phyloP scores from a whole-genome alignment of 2,888 invertebrate genomes.

The Pseudolycoriella hygida region DNA sequence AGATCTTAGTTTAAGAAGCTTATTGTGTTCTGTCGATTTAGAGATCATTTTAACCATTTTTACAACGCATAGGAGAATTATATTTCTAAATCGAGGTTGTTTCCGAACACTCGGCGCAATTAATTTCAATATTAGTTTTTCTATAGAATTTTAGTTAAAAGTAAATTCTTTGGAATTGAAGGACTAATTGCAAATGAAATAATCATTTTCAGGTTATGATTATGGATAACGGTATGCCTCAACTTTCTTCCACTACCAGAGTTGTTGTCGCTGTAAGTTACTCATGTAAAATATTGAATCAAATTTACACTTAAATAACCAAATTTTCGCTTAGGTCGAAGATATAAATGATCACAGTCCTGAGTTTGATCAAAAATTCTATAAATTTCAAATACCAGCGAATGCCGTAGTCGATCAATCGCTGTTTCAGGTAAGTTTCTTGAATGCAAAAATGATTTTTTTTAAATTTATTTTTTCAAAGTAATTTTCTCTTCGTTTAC shows the following conservation, averaged over 20 bases:
- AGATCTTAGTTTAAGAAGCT: no score
- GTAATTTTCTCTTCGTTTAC: neutral
- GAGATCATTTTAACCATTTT: no score
- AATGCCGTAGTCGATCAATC: conserved; percentile 33
- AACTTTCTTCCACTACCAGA: conserved; percentile 57
- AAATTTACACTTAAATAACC: no score
- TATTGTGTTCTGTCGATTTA: no score
- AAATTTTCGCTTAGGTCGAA: conserved; percentile 27
- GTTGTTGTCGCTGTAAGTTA: conserved; percentile 46
- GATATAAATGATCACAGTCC: conserved; percentile 84
- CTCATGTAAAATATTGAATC: no score
- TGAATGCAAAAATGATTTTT: neutral
- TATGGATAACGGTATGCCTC: conserved; percentile 57
- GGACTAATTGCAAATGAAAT: no score
- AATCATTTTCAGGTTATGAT: conserved; percentile 55
- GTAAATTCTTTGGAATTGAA: no score
- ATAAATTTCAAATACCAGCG: conserved; percentile 61
- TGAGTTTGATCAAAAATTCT: conserved; percentile 64
- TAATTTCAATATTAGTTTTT: no score
- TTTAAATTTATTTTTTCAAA: neutral
- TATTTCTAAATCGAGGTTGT: no score
- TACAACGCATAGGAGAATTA: no score
- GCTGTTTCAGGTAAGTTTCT: conserved; percentile 38
- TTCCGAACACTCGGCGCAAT: no score
- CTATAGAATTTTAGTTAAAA: no score